Evolutionary conservation across 2,797 vertebrate genomes (phyloP), one percentile per base, ranked within the genome.

Genomic region (Poecile montanus): DNA sequence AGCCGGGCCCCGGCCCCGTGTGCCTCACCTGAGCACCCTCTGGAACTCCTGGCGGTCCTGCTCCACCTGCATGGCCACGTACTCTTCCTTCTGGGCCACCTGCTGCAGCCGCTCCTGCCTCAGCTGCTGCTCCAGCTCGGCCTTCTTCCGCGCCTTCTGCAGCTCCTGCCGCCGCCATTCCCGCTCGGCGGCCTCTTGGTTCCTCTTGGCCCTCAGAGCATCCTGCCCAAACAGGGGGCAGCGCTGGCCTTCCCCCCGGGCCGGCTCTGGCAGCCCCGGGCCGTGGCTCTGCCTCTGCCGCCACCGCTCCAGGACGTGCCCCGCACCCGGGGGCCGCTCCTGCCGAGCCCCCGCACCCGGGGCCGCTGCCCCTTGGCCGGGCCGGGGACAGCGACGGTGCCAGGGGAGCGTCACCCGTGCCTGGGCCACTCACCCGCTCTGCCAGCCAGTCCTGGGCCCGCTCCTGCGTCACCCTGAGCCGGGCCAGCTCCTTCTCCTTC

Each of bases 401-500:
- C 51, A 47, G 75, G n/a, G 13, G 21, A 78, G n/a, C 1, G 3
- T 25, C 61, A 20, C 27, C 61, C 25, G 75, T 45, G 11, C 51
- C 51, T 13, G 9, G 25, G 80, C 10, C 0, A 1, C 42, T 76
- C 88, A 99, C 99, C 98, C 98, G 98, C 92, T 99, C 98, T 9
- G 98, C 99, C 89, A 98, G 98, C 86, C 98, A 94, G 88, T 99
- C 99, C 91, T 85, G 97, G 8, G 97, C 98, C 88, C 94, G 98
- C 94, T 99, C 97, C 68, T 99, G 99, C 71, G 96, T 85, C 38
- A 98, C 98, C 72, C 99, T 98, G 91, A 99, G 89, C 32, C 97
- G 97, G 3, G 98, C 94, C 0, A 98, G 97, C 95, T 99, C 99
- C 94, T 98, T 96, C 96, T 99, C 99, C 93, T 99, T 99, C 92